Evolutionary conservation across 35 echinoderm and acorn worm genomes (phyloP), one percentile per base, ranked within the genome.

Genomic region (Patiria miniata): DNA sequence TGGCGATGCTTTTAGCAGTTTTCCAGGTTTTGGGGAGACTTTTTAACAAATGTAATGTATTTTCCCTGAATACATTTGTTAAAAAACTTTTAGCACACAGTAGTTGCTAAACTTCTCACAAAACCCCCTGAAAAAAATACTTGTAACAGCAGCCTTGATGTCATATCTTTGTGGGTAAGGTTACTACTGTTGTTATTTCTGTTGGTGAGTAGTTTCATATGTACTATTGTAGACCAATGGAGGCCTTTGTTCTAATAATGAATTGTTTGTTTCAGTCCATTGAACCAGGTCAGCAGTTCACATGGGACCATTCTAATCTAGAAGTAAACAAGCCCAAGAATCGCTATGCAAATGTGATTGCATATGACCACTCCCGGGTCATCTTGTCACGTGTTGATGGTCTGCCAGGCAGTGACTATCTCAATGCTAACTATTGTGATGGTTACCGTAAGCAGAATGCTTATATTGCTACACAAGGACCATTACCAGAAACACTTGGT

Each of bases 361-460:
- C 96, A 17, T 98, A 98, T 77, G 96, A 98, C 65, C 96, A 98
- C 78, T 98, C 96, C 0, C 78, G 96, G 5, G 96, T 98, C 47
- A 91, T 93, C 32, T 85, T 98, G 15, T 30, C 86, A 16, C 80
- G 77, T 23, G 76, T 98, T 1, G 96, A 98, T 78, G 96, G 92
- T 19, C 39, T 95, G n/a, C 89, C 93, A 1, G 96, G 89, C 26
- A 99, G 96, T 47, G 96, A 95, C 44, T 99, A 99, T 78, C 94
- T 92, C 89, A 95, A 99, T 87, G 92, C 96, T 15, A 99, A 99
- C 60, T 99, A 95, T 80, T 99, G 96, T 87, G 96, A 99, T 52
- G 96, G 96, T 1, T 99, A 95, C 57, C 93, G 96, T 36, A 99
- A 99, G 57, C 89, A 91, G 78, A 99, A 95, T 79, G 96, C 96